Percentiles rank a stretch among this genome's conserved stretches.
Evolutionary conservation across 53 echinoderm and acorn worm species (phyloP).

Genomic region (Glandiceps talaboti): DNA sequence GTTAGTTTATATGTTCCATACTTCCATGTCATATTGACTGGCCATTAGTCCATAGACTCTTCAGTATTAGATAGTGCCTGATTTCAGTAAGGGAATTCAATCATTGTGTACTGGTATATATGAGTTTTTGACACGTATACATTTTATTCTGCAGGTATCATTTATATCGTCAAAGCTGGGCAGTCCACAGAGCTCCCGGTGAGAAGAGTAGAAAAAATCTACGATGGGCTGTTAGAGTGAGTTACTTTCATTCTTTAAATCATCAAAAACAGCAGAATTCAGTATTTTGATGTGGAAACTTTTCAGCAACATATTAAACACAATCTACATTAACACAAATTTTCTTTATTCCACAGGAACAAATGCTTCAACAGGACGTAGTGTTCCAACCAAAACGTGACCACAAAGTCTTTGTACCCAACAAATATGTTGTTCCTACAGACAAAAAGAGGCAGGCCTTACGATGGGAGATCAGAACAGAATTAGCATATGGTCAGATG

Average conservation of each 20-base stretch:
- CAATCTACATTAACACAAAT: neutral
- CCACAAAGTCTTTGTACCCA: conserved; percentile 67
- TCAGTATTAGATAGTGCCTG: too few species aligned
- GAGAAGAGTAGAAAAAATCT: conserved; percentile 86
- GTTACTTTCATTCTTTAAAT: too few species aligned
- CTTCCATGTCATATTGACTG: too few species aligned
- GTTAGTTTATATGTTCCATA: too few species aligned
- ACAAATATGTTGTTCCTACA: conserved; percentile 74
- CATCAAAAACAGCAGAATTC: too few species aligned
- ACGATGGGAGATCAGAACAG: conserved; percentile 89
- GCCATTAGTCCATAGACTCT: too few species aligned
- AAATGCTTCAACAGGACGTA: conserved; percentile 89
- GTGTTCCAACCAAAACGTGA: conserved; percentile 43
- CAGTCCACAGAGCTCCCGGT: conserved; percentile 64
- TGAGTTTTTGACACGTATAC: too few species aligned
- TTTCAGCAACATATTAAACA: too few species aligned
- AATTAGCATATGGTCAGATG: conserved; percentile 86
- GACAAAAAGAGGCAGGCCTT: conserved; percentile 97
- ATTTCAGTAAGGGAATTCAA: too few species aligned
- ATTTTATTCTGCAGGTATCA: conserved; percentile 57
- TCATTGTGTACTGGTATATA: too few species aligned
- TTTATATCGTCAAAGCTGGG: conserved; percentile 85
- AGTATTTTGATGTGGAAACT: too few species aligned
- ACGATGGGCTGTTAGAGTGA: conserved; percentile 87
- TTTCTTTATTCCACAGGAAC: conserved; percentile 43